Percentiles rank a stretch among this genome's conserved stretches.
These are phyloP conservation scores for Corvus cornix DNA, from an alignment of 2,113 vertebrate genomes.

Conservation along the genomic window DNA sequence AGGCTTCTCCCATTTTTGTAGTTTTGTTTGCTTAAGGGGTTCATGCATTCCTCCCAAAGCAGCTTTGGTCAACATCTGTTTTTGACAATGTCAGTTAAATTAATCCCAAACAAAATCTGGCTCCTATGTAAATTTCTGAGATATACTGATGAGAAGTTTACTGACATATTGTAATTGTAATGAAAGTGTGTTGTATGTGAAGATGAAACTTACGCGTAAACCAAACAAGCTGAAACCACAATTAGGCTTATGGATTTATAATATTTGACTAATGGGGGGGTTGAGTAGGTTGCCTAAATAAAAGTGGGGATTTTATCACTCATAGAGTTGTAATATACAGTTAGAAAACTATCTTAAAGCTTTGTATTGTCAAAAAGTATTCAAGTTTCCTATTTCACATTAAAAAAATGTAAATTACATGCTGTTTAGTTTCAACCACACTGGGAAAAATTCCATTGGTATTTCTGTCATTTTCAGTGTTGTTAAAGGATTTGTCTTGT, in stretches of 20 bases:
- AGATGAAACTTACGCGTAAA: background rate
- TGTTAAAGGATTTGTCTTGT: background rate
- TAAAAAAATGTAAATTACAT: background rate
- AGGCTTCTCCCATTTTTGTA: background rate
- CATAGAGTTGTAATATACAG: background rate
- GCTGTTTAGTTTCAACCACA: background rate
- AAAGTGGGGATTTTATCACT: background rate
- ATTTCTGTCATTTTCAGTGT: background rate
- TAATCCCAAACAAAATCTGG: background rate
- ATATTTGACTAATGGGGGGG: background rate
- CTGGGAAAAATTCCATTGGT: background rate
- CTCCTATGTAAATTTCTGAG: background rate
- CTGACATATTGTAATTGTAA: background rate
- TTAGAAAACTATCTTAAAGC: background rate
- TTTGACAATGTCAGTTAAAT: background rate
- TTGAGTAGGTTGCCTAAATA: background rate
- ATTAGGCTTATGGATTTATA: background rate
- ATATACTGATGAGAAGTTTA: background rate
- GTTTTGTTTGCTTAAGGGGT: background rate
- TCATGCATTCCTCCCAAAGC: background rate
- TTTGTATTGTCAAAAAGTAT: background rate
- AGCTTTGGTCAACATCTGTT: background rate
- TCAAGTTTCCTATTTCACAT: background rate
- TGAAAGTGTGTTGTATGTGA: background rate
- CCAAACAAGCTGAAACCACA: background rate